Conservation (phyloP, 2,113 vertebrate genomes). For the Onychostoma macrolepis region DNA sequence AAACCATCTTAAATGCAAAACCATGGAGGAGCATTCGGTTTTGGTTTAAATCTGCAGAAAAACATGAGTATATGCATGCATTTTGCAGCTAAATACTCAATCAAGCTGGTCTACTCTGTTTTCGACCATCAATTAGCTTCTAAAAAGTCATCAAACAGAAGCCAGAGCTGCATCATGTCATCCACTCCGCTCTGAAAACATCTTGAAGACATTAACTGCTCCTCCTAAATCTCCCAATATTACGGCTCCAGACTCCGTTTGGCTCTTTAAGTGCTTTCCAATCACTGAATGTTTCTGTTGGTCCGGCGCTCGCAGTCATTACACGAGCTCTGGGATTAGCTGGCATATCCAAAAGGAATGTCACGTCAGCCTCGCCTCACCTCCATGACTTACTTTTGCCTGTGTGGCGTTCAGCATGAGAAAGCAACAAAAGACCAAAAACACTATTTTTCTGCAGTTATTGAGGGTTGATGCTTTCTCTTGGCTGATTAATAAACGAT, state of each 20-base stretch:
- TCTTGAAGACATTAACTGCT: conserved; percentile 35
- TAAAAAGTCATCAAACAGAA: not conserved
- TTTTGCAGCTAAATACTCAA: not conserved
- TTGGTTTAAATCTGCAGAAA: not conserved
- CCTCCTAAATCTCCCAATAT: conserved; percentile 25
- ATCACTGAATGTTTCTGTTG: conserved; percentile 16
- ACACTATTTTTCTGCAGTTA: not conserved
- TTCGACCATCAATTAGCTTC: not conserved
- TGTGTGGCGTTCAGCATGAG: not conserved
- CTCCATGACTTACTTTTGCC: conserved; percentile 42
- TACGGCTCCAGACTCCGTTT: not conserved
- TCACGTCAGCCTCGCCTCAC: conserved; percentile 43
- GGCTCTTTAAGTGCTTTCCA: conserved; percentile 5
- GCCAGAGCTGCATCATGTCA: conserved; percentile 3
- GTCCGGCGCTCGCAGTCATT: conserved; percentile 6
- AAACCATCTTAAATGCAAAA: not conserved
- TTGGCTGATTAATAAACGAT: not conserved
- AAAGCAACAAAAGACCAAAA: not conserved
- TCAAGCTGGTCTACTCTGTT: not conserved
- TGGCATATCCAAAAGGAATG: conserved; percentile 50
- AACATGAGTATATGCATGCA: not conserved
- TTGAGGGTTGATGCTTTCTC: not conserved
- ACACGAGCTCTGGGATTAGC: conserved; percentile 47
- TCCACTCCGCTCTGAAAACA: conserved; percentile 20
- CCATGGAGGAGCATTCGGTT: no score